Evolutionary conservation across 2,888 invertebrate species (phyloP), one percentile per base, ranked within the genome.

Genomic region (Drosophila siamana): DNA sequence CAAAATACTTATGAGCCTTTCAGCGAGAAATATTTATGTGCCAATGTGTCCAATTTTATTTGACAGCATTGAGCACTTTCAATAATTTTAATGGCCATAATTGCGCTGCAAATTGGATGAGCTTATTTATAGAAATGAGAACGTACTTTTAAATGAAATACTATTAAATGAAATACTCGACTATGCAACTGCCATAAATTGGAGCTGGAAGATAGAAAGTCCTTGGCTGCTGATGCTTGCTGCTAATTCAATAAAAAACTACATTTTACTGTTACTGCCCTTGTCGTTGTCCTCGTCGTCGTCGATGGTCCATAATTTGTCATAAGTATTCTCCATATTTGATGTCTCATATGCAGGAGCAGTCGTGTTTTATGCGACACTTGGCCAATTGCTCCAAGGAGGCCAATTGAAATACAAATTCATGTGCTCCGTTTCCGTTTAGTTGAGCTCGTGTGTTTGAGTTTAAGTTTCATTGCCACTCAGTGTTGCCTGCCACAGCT

Each of bases 351-450:
- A 36, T 36, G 36, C 36, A 13, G 13, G n/a, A 36, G 36, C n/a
- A n/a, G 33, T 33, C 33, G 33, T 69, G 28, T 38, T 63, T 61
- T 40, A 63, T 64, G 22, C 44, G 44, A 38, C 50, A 50, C 11
- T 44, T 41, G 22, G 38, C 30, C 46, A 64, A 69, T 51, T 63
- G 73, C n/a, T n/a, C n/a, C n/a, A 8, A 63, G 30, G 16, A 13
- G n/a, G 8, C 8, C 48, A 64, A 60, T 64, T 51, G 57, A 69
- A 75, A 64, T 59, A 51, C 54, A 62, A 75, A 69, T 73, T 69
- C 69, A 75, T 72, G 56, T 30, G 6, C 2, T 15, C 3, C 13
- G 15, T 13, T 33, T 33, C n/a, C n/a, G n/a, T n/a, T n/a, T n/a
- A n/a, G n/a, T n/a, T n/a, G n/a, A n/a, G n/a, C n/a, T n/a, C n/a